phyloP scores from a whole-genome alignment of 2,888 invertebrate genomes.

The Trachelus iudaicus region DNA sequence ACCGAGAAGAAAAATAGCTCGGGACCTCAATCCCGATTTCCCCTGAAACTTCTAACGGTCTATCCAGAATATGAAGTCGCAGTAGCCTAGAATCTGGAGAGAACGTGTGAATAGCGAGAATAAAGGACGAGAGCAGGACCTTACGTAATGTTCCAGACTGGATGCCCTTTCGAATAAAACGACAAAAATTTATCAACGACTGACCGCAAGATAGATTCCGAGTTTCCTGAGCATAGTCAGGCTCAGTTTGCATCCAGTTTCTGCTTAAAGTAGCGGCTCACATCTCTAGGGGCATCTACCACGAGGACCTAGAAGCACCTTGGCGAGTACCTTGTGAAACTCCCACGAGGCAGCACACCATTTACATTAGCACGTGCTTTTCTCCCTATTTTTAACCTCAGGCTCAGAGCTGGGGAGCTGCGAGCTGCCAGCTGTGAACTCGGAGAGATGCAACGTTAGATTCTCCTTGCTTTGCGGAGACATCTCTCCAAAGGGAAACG shows the following conservation, averaged over 20 bases:
- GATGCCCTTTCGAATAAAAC: neutral
- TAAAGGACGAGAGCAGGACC: too few relatives aligned
- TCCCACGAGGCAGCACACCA: neutral
- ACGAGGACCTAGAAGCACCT: neutral
- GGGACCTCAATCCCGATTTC: neutral
- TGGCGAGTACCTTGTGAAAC: neutral
- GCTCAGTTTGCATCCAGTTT: too few relatives aligned
- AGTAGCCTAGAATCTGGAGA: too few relatives aligned
- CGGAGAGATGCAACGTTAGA: neutral
- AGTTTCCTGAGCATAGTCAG: too few relatives aligned
- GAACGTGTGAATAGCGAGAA: too few relatives aligned
- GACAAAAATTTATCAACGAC: neutral
- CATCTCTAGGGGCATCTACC: neutral
- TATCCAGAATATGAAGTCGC: too few relatives aligned
- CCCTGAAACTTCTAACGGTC: neutral
- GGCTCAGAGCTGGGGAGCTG: neutral
- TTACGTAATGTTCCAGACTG: too few relatives aligned
- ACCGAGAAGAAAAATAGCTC: neutral
- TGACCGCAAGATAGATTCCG: neutral
- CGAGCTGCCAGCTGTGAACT: neutral
- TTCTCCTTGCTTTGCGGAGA: neutral
- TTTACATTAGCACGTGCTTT: conserved; percentile 6
- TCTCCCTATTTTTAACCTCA: conserved; percentile 7
- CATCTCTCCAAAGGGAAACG: neutral
- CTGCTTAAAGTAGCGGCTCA: neutral